Conservation (phyloP, 1,140 invertebrate species). For the Mactra quadrangularis region DNA sequence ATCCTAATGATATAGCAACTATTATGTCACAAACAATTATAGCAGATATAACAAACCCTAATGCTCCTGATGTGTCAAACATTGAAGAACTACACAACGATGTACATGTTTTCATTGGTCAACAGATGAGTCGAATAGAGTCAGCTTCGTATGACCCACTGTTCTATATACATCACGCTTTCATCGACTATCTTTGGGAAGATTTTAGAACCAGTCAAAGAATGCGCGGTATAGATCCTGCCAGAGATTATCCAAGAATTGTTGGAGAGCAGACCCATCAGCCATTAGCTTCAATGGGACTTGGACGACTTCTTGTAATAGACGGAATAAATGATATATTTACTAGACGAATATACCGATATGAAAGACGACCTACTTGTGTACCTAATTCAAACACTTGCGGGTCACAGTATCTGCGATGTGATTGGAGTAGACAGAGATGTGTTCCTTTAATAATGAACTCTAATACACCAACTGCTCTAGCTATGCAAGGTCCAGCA, state of each 20-base stretch:
- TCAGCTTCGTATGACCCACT: conserved; percentile 71
- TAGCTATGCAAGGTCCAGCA: conserved; percentile 22
- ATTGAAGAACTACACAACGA: conserved; percentile 70
- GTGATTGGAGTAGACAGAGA: conserved; percentile 65
- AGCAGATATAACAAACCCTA: conserved; percentile 72
- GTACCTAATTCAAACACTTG: conserved; percentile 64
- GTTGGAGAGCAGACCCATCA: conserved; percentile 68
- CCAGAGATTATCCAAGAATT: conserved; percentile 70
- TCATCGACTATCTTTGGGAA: conserved; percentile 73
- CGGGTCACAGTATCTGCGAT: conserved; percentile 69
- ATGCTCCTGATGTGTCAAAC: conserved; percentile 66
- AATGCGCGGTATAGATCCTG: conserved; percentile 67
- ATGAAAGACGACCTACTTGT: conserved; percentile 67
- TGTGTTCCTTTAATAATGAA: conserved; percentile 72
- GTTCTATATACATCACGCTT: conserved; percentile 71
- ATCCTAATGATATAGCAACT: conserved; percentile 58
- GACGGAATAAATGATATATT: conserved; percentile 73
- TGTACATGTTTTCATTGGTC: conserved; percentile 70
- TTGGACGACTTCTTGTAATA: conserved; percentile 69
- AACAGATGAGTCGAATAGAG: conserved; percentile 71
- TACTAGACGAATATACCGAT: conserved; percentile 68
- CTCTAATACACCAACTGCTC: conserved; percentile 16
- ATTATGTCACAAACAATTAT: conserved; percentile 57
- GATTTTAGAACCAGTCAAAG: conserved; percentile 74
- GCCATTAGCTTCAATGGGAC: conserved; percentile 68